These are phyloP conservation scores for Calycopis cecrops DNA, from an alignment of 1,140 invertebrate species.

Conservation along the genomic window DNA sequence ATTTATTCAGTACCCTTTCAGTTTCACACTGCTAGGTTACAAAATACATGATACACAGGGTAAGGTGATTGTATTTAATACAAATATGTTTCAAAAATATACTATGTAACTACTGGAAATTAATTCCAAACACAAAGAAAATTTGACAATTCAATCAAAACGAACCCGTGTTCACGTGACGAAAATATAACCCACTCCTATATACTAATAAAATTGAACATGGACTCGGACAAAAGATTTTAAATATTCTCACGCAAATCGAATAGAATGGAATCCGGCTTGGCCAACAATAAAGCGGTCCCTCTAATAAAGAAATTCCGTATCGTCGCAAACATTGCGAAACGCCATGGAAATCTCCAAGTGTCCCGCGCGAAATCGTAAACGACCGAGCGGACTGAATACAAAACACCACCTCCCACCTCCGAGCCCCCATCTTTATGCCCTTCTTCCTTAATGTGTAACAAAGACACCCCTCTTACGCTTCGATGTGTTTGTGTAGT, in stretches of 20 bases:
- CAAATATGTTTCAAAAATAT: too few species aligned
- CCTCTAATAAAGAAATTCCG: constrained; percentile 66
- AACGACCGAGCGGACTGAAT: constrained; percentile 61
- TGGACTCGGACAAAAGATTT: constrained; percentile 1
- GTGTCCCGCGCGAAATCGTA: constrained; percentile 66
- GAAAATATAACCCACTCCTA: too few species aligned
- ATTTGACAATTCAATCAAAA: too few species aligned
- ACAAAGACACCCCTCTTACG: constrained; percentile 71
- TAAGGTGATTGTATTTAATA: too few species aligned
- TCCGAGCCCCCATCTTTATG: constrained; percentile 49
- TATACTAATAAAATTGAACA: too few species aligned
- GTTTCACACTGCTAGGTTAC: too few species aligned
- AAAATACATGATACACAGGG: too few species aligned
- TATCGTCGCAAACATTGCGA: constrained; percentile 38
- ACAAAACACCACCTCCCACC: constrained; percentile 52
- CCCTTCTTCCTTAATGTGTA: constrained; percentile 71
- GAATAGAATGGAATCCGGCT: constrained; percentile 28
- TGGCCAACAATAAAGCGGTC: constrained; percentile 35
- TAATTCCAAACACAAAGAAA: too few species aligned
- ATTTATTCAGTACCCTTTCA: too few species aligned
- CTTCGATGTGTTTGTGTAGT: constrained; percentile 57
- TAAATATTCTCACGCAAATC: constrained; percentile 36
- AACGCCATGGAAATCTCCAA: constrained; percentile 60
- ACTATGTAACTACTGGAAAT: too few species aligned
- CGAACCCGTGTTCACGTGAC: too few species aligned